phyloP scores from a whole-genome alignment of 2,113 vertebrate genomes.

The Diglossa brunneiventris region DNA sequence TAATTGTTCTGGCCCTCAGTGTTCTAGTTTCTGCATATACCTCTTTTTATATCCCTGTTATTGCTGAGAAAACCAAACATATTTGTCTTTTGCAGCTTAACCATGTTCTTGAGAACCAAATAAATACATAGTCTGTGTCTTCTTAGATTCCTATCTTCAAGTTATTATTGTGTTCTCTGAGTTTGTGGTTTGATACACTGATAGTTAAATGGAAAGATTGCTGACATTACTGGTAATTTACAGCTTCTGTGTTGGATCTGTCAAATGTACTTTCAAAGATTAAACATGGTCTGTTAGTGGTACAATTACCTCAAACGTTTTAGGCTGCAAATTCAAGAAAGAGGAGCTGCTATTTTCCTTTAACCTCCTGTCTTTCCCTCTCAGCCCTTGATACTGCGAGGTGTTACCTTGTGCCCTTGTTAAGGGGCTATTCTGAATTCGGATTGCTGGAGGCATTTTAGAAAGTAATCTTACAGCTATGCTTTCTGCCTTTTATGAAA shows the following conservation, averaged over 20 bases:
- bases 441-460: conserved; percentile 7
- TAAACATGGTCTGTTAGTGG: conserved; percentile 14
- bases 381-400: not conserved
- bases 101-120: not conserved
- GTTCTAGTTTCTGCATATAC: not conserved
- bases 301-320: conserved; percentile 22
- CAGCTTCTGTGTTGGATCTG: conserved; percentile 37
- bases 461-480: not conserved
- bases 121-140: not conserved
- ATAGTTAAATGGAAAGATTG: conserved; percentile 38
- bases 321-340: conserved; percentile 10
- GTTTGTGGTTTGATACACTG: conserved; percentile 46
- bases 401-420: not conserved
- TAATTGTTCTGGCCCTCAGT: not conserved
- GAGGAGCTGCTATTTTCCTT: not conserved
- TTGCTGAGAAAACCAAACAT: conserved; percentile 18
- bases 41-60: not conserved
- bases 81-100: conserved; percentile 7
- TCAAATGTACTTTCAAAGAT: not conserved
- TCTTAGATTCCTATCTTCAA: conserved; percentile 12
- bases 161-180: conserved; percentile 23
- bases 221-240: conserved; percentile 49
- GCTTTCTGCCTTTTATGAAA: conserved; percentile 8
- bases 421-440: not conserved
- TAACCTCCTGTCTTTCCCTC: not conserved